Base-by-base conservation (phyloP, 2,797 vertebrate genomes). In the Crenichthys baileyi region DNA sequence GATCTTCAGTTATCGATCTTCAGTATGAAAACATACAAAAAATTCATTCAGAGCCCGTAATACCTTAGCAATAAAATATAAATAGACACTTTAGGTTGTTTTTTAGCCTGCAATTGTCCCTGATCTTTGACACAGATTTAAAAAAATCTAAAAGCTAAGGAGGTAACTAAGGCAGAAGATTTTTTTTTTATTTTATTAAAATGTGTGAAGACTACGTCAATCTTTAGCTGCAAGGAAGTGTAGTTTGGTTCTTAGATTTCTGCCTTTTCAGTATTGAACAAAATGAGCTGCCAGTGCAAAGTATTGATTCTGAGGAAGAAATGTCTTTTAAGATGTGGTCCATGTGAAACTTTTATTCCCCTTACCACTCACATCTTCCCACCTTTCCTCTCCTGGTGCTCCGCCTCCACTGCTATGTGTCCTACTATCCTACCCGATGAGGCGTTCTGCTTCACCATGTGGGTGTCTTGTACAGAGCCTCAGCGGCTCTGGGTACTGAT, bases 401-500 rank as follows among this genome's bases (percentile, higher is more conserved):
- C 83, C 53, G 0, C 84, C 86, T 82, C 82, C 78, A 46, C 72
- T 24, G 24, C 74, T 70, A 70, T 24, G 31, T 72, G 75, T 77
- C 79, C 82, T 83, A 85, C 85, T 85, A 91, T 79, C 82, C 83
- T 84, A 85, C 85, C 86, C 92, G 91, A 91, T 89, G 90, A 91
- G 86, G 83, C 55, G 41, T 87, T 90, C 87, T 26, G 67, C 81
- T 85, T 73, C 87, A 86, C 86, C 84, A 85, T 89, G 93, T 91
- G 89, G 91, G 90, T 63, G 91, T 89, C 83, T 85, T 72, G 74
- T 24, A 70, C 61, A 16, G 56, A 82, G 75, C 80, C 85, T 82
- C 79, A 9, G 78, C 74, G 70, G 86, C 90, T 83, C 82, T 24
- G 13, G 79, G 83, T 67, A 8, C 77, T 82, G 79, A 84, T 85